A percentile compares a stretch with the other conserved stretches of the same genome.
These are phyloP conservation scores for Epinotia ramella DNA, from an alignment of 2,888 invertebrate species.

Conservation along the genomic window DNA sequence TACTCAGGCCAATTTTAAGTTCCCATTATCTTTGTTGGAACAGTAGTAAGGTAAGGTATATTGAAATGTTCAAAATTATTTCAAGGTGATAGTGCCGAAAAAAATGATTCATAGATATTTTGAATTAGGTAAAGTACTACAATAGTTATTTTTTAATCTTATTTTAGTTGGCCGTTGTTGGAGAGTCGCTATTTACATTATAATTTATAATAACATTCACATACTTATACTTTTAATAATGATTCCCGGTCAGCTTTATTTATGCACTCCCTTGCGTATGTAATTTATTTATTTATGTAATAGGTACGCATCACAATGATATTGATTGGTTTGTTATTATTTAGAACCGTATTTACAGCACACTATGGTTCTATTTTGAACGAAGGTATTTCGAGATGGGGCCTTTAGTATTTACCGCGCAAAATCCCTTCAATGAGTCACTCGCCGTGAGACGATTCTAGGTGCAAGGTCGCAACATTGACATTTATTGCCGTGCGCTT, in stretches of 20 bases:
- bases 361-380: neutral
- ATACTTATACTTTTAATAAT: neutral
- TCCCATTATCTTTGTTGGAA: no score
- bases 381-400: neutral
- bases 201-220: no score
- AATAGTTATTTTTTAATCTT: no score
- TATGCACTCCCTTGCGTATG: no score
- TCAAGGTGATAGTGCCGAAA: no score
- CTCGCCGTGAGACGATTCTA: conserved; percentile 25
- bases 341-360: neutral
- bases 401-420: neutral
- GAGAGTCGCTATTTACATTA: no score
- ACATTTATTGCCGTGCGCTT: conserved; percentile 14
- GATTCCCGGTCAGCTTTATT: neutral
- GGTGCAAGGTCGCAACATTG: conserved; percentile 41
- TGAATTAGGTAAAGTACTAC: no score
- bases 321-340: neutral
- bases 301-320: neutral
- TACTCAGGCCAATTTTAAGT: no score
- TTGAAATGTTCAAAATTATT: no score
- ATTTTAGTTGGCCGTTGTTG: no score
- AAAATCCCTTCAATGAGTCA: conserved; percentile 25
- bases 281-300: neutral
- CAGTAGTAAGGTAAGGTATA: no score
- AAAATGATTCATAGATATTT: no score